A percentile compares a stretch with the other conserved stretches of the same genome.
Evolutionary conservation across 2,888 invertebrate species (phyloP).

Genomic region (Merodon equestris): DNA sequence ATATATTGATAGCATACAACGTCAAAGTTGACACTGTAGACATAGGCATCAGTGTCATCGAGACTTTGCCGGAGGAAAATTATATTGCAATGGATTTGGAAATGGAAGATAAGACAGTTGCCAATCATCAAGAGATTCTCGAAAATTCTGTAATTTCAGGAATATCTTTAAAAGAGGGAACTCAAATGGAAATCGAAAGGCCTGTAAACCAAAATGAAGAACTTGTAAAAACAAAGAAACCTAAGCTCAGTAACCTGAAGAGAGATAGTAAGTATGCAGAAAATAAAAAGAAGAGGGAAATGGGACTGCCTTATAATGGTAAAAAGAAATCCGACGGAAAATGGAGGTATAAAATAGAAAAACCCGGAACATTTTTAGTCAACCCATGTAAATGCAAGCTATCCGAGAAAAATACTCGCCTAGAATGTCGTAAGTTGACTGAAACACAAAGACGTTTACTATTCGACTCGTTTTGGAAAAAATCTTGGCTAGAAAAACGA

Average conservation of each 20-base stretch:
- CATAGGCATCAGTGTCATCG: background rate
- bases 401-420: slow-evolving; percentile 8
- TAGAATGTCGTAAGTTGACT: slow-evolving; percentile 10
- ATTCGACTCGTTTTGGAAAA: slow-evolving; percentile 14
- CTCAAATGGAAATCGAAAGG: background rate
- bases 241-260: background rate
- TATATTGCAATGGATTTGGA: background rate
- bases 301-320: slow-evolving; percentile 17
- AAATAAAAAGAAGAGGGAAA: slow-evolving; percentile 23
- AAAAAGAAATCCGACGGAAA: background rate
- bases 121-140: background rate
- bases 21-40: background rate
- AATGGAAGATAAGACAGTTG: background rate
- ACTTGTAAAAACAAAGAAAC: background rate
- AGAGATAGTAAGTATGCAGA: slow-evolving; percentile 2
- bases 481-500: slow-evolving; percentile 22
- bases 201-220: background rate
- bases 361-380: slow-evolving; percentile 4
- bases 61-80: background rate
- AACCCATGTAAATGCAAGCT: slow-evolving; percentile 17
- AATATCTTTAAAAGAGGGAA: background rate
- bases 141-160: background rate
- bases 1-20: background rate
- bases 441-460: slow-evolving; percentile 11
- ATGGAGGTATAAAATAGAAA: background rate